Conservation (phyloP, 2,797 vertebrate species). For the Coregonus suidteri region DNA sequence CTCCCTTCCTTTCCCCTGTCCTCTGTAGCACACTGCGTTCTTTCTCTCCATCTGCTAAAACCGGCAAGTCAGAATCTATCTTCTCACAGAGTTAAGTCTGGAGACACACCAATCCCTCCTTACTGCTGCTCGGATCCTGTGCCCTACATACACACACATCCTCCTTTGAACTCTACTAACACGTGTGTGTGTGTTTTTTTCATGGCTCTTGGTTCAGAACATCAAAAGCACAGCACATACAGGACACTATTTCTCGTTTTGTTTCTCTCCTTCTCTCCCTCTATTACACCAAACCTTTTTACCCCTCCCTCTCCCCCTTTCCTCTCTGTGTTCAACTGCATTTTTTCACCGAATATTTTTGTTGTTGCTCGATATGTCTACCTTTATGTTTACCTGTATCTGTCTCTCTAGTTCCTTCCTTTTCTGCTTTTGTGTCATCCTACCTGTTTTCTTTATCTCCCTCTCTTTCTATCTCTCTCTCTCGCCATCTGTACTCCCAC, state of each 20-base stretch:
- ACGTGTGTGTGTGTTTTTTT: neutral
- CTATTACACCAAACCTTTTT: no score
- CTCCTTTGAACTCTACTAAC: neutral
- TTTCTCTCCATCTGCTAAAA: conserved; percentile 1
- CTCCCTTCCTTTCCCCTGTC: neutral
- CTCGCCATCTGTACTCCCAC: neutral
- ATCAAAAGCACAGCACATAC: neutral
- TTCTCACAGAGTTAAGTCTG: neutral
- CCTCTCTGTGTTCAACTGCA: neutral
- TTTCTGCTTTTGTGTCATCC: neutral
- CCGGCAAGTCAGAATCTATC: conserved; percentile 2
- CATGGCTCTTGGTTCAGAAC: neutral
- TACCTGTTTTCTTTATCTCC: neutral
- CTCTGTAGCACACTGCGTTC: conserved; percentile 2
- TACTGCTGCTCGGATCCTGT: neutral
- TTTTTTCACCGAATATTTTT: no score
- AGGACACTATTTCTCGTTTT: neutral
- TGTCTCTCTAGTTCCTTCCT: neutral
- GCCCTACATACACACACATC: conserved; percentile 1
- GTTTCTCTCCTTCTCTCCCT: neutral
- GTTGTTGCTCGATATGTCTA: conserved; percentile 12
- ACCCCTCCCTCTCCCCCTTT: conserved; percentile 8
- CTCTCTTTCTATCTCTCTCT: neutral
- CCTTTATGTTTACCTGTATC: neutral
- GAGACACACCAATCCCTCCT: neutral